Evolutionary conservation across 2,113 vertebrate species (phyloP), one percentile per base, ranked within the genome.

Genomic region (Melanostigma gelatinosum): DNA sequence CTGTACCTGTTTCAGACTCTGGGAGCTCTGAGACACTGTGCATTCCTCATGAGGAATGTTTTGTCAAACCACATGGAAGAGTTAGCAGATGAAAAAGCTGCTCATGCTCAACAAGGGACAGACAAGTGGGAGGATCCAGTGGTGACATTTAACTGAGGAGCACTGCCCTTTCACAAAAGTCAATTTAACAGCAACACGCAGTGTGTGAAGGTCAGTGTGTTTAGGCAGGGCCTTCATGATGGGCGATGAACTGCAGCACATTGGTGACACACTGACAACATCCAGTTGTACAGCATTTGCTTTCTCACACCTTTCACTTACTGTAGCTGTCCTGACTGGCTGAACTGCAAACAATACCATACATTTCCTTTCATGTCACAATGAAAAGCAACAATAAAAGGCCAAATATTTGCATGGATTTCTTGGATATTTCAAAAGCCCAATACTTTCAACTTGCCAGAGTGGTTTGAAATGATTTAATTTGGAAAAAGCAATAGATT

Each of bases 111-210:
- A 86, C 84, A 64, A 89, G 81, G 58, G 77, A 85, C 55, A 55
- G 81, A 91, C 86, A 73, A 86, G 84, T 85, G 77, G 64, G 18
- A 88, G 75, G 80, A 82, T 87, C 85, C 85, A 76, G 69, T 10
- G 54, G 67, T 94, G 92, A 89, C 91, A 94, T 94, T 94, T 93
- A 78, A 63, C 80, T 38, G 85, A 74, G 54, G 79, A 80, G 81
- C 77, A 38, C 55, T 91, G 91, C 87, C 92, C 91, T 94, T 93
- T 92, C 80, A 85, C 77, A 9, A 80, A 94, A 91, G 90, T 91
- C 90, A 87, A 90, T 93, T 93, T 86, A 91, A 83, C 68, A 83
- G 58, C 46, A 85, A 71, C 76, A 72, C 67, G 79, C 70, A 91
- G 52, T 57, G 54, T 27, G 54, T 57, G 54, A 92, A 92, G 90